Percentiles rank a stretch among this genome's conserved stretches.
Evolutionary conservation across 2,888 invertebrate genomes (phyloP).

Genomic region (Pheosia tremula): DNA sequence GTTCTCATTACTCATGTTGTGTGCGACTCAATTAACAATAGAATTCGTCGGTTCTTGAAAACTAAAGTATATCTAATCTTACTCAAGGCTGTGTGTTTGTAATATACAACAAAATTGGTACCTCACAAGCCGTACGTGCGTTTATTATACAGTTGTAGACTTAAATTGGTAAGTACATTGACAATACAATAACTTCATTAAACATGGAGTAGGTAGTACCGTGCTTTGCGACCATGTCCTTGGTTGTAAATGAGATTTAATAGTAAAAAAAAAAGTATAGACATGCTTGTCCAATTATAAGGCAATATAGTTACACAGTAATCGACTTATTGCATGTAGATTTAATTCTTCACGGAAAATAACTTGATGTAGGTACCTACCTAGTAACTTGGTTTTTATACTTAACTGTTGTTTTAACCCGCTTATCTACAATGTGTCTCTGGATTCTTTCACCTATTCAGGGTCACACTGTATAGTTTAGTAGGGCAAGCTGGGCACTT

Average conservation of each 20-base stretch:
- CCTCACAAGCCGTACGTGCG: neutral
- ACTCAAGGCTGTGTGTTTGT: slow-evolving; percentile 23
- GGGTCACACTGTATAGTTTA: too few relatives aligned
- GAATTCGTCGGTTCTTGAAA: slow-evolving; percentile 16
- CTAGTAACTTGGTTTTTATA: too few relatives aligned
- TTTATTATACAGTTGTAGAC: slow-evolving; percentile 10
- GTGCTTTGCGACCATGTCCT: slow-evolving; percentile 24
- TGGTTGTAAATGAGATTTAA: slow-evolving; percentile 15
- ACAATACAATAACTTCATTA: slow-evolving; percentile 12
- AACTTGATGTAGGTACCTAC: too few relatives aligned
- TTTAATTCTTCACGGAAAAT: too few relatives aligned
- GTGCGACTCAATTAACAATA: slow-evolving; percentile 24
- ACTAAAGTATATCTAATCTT: neutral
- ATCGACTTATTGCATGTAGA: too few relatives aligned
- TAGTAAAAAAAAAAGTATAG: neutral
- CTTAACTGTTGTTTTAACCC: too few relatives aligned
- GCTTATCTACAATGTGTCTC: too few relatives aligned
- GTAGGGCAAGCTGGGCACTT: too few relatives aligned
- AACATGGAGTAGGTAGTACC: slow-evolving; percentile 13
- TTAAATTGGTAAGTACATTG: slow-evolving; percentile 8
- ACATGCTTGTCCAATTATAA: neutral
- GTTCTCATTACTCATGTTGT: slow-evolving; percentile 22
- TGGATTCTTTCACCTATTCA: too few relatives aligned
- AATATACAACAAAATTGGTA: slow-evolving; percentile 14
- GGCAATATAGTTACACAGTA: neutral